A percentile compares a stretch with the other conserved stretches of the same genome.
phyloP scores from a whole-genome alignment of 1,140 invertebrate species.

The Dendrolimus punctatus region DNA sequence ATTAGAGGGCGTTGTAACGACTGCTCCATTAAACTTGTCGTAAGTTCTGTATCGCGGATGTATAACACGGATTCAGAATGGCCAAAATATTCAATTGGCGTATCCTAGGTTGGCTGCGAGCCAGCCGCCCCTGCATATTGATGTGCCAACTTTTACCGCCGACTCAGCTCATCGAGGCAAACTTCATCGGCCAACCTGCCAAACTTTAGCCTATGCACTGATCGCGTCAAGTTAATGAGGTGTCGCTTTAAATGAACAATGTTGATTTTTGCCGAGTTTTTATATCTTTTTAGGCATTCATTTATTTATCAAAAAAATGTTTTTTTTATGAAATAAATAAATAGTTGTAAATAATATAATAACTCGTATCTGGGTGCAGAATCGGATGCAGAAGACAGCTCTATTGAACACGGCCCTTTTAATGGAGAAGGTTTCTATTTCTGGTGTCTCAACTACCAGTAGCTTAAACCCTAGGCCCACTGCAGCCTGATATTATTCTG shows the following conservation, averaged over 20 bases:
- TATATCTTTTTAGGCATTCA: no score
- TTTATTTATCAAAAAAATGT: no score
- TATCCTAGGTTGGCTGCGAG: slow-evolving; percentile 35
- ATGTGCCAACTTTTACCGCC: slow-evolving; percentile 47
- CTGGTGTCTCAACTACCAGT: no score
- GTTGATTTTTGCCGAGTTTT: background rate
- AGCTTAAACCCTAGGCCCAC: no score
- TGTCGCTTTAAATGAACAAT: slow-evolving; percentile 14
- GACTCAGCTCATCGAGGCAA: slow-evolving; percentile 37
- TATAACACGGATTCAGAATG: slow-evolving; percentile 19
- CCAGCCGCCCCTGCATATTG: slow-evolving; percentile 44
- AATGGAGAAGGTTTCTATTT: no score
- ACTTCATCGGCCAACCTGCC: slow-evolving; percentile 34
- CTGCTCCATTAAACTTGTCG: slow-evolving; percentile 28
- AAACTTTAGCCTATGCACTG: slow-evolving; percentile 31
- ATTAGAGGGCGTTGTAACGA: slow-evolving; percentile 16
- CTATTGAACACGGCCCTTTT: no score
- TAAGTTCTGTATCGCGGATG: slow-evolving; percentile 30
- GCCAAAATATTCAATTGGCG: slow-evolving; percentile 52
- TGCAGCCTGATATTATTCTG: no score
- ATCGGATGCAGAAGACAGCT: no score
- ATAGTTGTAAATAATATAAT: no score
- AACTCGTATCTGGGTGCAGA: no score
- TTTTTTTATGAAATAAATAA: no score
- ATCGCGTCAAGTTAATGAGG: slow-evolving; percentile 38